Percentiles rank a stretch among this genome's conserved stretches.
Evolutionary conservation across 1,140 invertebrate species (phyloP).

Genomic region (Drosophila murphyi): DNA sequence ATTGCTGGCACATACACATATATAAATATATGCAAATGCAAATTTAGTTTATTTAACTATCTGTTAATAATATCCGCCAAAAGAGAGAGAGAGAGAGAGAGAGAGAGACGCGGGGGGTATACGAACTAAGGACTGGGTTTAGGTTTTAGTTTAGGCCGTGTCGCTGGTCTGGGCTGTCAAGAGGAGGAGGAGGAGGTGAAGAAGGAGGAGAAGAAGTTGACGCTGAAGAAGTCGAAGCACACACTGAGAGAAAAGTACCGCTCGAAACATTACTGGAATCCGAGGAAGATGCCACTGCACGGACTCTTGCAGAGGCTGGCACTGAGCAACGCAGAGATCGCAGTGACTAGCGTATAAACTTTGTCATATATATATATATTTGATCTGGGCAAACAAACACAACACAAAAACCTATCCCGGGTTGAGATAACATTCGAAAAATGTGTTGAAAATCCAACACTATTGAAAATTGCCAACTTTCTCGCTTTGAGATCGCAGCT

Average conservation of each 20-base stretch:
- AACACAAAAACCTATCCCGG: background rate
- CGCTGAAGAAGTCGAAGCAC: background rate
- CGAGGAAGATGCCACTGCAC: slow-evolving; percentile 54
- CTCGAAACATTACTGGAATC: background rate
- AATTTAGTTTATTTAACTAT: background rate
- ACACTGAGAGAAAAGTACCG: slow-evolving; percentile 20
- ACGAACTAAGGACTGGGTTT: background rate
- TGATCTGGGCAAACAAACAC: background rate
- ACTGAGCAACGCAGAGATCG: background rate
- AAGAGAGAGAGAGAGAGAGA: background rate
- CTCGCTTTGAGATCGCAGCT: slow-evolving; percentile 40
- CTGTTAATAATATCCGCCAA: background rate
- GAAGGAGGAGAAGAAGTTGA: background rate
- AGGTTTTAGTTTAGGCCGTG: slow-evolving; percentile 10
- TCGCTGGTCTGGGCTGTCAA: slow-evolving; percentile 33
- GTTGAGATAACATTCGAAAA: background rate
- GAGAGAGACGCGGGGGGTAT: background rate
- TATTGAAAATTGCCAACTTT: background rate
- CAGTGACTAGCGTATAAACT: background rate
- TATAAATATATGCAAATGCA: background rate
- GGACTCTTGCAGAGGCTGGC: slow-evolving; percentile 4
- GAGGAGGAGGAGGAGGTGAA: background rate
- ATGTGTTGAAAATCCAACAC: background rate
- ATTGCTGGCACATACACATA: slow-evolving; percentile 16
- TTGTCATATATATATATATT: background rate